Percentiles rank a stretch among this genome's conserved stretches.
These are phyloP conservation scores for Neotragus pygmaeus DNA, from an alignment of 2,113 vertebrate genomes.

Conservation along the genomic window DNA sequence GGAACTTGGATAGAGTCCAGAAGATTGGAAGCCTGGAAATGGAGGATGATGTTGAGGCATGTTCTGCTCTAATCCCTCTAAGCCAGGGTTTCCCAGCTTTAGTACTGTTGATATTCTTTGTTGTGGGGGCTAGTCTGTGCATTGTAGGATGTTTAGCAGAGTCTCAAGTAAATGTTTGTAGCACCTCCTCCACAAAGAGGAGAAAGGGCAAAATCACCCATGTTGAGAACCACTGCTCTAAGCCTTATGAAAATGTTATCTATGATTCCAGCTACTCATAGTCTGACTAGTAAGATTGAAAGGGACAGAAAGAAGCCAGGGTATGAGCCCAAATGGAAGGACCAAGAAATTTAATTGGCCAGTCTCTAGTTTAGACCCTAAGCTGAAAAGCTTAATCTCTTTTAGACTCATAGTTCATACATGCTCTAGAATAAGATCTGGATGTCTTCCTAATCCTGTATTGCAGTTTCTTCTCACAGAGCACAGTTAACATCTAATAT, in stretches of 20 bases:
- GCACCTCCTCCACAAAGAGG: neutral
- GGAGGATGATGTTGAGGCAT: neutral
- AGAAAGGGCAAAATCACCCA: neutral
- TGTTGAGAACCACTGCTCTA: neutral
- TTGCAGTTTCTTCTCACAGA: slow-evolving; percentile 10
- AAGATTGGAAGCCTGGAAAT: neutral
- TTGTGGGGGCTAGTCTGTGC: neutral
- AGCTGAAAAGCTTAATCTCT: neutral
- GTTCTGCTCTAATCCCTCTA: neutral
- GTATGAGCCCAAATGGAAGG: neutral
- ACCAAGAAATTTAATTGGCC: neutral
- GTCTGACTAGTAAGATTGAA: neutral
- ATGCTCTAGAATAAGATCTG: neutral
- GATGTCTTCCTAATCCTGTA: neutral
- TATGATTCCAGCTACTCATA: neutral
- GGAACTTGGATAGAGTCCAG: neutral
- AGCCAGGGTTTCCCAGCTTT: neutral
- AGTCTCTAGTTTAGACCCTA: neutral
- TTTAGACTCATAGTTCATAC: neutral
- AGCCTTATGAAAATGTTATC: neutral
- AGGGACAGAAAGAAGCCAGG: neutral
- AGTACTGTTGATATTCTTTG: neutral
- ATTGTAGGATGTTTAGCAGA: neutral
- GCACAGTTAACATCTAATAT: neutral
- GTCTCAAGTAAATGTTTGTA: neutral